Evolutionary conservation across 64 coral and sea anemone species (phyloP), one percentile per base, ranked within the genome.

Genomic region (Cladopsammia gracilis): DNA sequence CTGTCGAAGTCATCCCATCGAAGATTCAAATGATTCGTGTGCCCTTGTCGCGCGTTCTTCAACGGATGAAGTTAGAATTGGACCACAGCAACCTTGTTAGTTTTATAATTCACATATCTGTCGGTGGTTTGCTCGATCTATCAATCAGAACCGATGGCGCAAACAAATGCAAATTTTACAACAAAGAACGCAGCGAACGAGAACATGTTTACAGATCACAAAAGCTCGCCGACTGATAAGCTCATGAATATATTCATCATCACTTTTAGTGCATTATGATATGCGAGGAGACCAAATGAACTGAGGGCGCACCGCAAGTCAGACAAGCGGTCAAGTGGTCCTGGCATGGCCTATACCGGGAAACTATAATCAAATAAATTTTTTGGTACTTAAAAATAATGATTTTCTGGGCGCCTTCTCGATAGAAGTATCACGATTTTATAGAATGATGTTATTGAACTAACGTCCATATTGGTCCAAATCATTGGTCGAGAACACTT

Each of bases 1-100:
- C n/a, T 25, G 71, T 95, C 3, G 88, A 95, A 62, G 64, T 86
- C 81, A 91, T 94, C 57, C 47, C 77, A 75, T 86, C 62, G 10
- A 84, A 10, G 45, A 50, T 6, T 46, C 20, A 18, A 12, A 22
- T 13, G 45, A 83, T 22, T 49, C n/a, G 18, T 12, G 14, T 20
- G 47, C 44, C 5, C 16, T 75, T 25, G 62, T 12, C 49, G 7
- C 15, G 79, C 25, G 79, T 16, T 62, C 13, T 20, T 5, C 2
- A 19, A 5, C 1, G 24, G 60, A 84, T 67, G 58, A 67, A 67
- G 10, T 67, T 68, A 25, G 52, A 58, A 43, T 34, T 24, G 72
- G 48, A 50, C 44, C 14, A 45, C 60, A 15, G 19, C 80, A 52
- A 20, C 18, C 42, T 84, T 84, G 45, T 68, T 48, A 84, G 44